Conservation (phyloP, 2,888 invertebrate species). For the Achlya flavicornis region DNA sequence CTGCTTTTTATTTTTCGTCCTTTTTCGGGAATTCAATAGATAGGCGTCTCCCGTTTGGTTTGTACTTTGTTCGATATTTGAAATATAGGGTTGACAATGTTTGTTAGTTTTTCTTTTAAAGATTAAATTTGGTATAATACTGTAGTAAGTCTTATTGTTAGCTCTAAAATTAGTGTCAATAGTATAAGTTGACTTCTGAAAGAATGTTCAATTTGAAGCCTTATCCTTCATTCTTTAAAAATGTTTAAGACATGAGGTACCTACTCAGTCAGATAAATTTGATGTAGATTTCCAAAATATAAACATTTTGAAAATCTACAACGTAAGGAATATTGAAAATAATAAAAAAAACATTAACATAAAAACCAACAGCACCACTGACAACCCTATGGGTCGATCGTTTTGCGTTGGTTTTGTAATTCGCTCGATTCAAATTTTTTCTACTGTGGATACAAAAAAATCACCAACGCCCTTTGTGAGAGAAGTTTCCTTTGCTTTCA, state of each 20-base stretch:
- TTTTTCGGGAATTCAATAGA: slow-evolving; percentile 82
- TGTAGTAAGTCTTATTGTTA: too few species aligned
- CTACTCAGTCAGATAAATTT: too few species aligned
- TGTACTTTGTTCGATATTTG: slow-evolving; percentile 70
- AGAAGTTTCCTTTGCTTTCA: slow-evolving; percentile 71
- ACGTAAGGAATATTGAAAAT: slow-evolving; percentile 5
- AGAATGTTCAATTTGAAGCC: too few species aligned
- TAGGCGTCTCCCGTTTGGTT: slow-evolving; percentile 72
- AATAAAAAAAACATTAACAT: slow-evolving; percentile 9
- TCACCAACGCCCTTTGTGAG: slow-evolving; percentile 68
- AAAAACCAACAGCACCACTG: slow-evolving; percentile 18
- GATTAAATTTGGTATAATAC: neutral
- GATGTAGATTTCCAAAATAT: too few species aligned
- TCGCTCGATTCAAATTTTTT: slow-evolving; percentile 73
- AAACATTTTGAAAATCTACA: too few species aligned
- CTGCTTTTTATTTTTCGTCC: slow-evolving; percentile 72
- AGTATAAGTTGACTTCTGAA: too few species aligned
- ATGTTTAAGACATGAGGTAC: too few species aligned
- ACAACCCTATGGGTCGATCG: slow-evolving; percentile 60
- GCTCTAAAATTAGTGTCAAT: too few species aligned
- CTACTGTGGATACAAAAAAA: slow-evolving; percentile 70
- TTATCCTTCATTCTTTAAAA: too few species aligned
- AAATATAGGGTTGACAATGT: slow-evolving; percentile 62
- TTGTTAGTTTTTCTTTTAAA: neutral
- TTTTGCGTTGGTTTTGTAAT: slow-evolving; percentile 69